These are phyloP conservation scores for Papilio helenus DNA, from an alignment of 1,140 invertebrate species.

Conservation along the genomic window DNA sequence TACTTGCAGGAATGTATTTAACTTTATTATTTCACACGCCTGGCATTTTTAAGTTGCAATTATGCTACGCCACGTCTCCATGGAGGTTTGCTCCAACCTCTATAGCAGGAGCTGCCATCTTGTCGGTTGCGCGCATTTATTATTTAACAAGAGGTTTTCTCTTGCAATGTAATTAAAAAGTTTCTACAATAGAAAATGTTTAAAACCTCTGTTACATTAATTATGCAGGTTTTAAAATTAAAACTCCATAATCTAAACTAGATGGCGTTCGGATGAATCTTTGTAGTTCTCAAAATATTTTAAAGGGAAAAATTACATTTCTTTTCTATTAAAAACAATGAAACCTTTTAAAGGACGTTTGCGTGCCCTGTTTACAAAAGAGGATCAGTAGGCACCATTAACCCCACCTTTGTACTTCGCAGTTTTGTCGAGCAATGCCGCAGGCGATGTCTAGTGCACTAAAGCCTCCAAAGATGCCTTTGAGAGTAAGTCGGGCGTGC, in stretches of 20 bases:
- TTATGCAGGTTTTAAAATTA: too few species aligned
- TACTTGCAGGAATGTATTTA: neutral
- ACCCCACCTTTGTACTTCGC: constrained; percentile 8
- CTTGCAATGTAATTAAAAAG: neutral
- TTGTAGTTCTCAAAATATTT: neutral
- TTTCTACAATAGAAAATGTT: neutral
- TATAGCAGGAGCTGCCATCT: neutral
- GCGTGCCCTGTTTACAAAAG: neutral
- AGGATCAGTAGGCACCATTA: constrained; percentile 1
- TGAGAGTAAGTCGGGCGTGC: constrained; percentile 4
- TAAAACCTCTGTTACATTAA: neutral
- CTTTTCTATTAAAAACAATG: neutral
- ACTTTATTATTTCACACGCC: neutral
- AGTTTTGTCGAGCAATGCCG: constrained; percentile 25
- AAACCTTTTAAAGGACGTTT: neutral
- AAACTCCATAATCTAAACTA: too few species aligned
- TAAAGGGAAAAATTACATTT: neutral
- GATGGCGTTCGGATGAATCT: too few species aligned
- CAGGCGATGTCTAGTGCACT: constrained; percentile 16
- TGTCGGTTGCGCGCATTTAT: neutral
- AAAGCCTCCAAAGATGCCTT: constrained; percentile 24
- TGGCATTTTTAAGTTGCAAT: neutral
- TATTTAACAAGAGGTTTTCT: neutral
- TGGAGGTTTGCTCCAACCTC: neutral
- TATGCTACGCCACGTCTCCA: constrained; percentile 2